Conservation (phyloP, 1,140 invertebrate species). For the Bombus consobrinus region DNA sequence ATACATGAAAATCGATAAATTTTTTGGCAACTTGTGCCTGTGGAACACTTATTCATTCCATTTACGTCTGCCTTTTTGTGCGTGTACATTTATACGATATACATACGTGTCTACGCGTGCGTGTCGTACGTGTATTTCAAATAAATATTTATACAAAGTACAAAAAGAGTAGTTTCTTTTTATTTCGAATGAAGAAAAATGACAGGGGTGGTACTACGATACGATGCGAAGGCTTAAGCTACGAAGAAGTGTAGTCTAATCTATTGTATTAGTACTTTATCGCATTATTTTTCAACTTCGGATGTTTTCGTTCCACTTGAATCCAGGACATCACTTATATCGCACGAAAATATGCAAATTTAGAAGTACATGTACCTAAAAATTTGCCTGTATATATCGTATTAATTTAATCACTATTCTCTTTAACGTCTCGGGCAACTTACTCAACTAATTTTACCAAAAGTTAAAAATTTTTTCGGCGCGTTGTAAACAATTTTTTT, state of each 20-base stretch:
- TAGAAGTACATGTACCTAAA: neutral
- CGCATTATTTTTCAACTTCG: conserved; percentile 4
- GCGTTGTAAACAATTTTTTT: neutral
- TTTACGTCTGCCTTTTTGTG: conserved; percentile 60
- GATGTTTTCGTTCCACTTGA: conserved; percentile 35
- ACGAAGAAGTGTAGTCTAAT: neutral
- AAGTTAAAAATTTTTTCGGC: neutral
- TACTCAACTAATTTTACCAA: conserved; percentile 21
- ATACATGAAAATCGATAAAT: conserved; percentile 56
- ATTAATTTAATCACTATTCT: conserved; percentile 6
- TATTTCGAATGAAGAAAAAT: conserved; percentile 58
- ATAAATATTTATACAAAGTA: conserved; percentile 80
- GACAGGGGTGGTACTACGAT: conserved; percentile 78
- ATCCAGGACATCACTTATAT: conserved; percentile 30
- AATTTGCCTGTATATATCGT: conserved; percentile 15
- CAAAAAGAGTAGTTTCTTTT: conserved; percentile 60
- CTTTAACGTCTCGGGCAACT: neutral
- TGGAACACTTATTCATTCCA: conserved; percentile 79
- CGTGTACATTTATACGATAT: conserved; percentile 11
- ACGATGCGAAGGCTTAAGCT: conserved; percentile 75
- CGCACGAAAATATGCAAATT: conserved; percentile 4
- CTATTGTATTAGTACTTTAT: neutral
- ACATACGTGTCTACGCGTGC: conserved; percentile 46
- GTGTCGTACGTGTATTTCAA: conserved; percentile 57
- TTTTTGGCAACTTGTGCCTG: conserved; percentile 82